These are phyloP conservation scores for Antheraea mylitta DNA, from an alignment of 1,140 invertebrate species.

Conservation along the genomic window DNA sequence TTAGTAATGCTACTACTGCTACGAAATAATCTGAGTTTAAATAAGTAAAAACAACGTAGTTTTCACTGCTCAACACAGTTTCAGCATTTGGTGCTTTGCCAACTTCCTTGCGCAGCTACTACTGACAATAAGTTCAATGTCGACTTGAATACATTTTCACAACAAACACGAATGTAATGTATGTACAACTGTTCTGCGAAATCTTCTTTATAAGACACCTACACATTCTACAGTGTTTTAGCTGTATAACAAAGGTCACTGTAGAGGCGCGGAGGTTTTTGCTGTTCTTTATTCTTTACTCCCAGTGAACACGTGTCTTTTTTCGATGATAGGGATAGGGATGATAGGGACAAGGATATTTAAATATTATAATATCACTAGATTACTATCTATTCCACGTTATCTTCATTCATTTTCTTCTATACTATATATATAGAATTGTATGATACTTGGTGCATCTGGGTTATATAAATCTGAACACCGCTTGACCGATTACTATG, in stretches of 20 bases:
- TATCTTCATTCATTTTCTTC: too few species aligned
- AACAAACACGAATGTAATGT: background rate
- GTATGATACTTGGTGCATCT: too few species aligned
- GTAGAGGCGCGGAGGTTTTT: conserved; percentile 60
- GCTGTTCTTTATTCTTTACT: conserved; percentile 41
- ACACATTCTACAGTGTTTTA: conserved; percentile 1
- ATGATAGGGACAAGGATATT: too few species aligned
- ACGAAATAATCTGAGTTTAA: background rate
- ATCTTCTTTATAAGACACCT: background rate
- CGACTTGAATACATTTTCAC: conserved; percentile 36
- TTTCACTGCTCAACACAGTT: conserved; percentile 15
- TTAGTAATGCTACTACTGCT: too few species aligned
- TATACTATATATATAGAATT: too few species aligned
- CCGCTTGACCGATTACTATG: too few species aligned
- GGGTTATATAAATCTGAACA: too few species aligned
- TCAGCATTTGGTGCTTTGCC: conserved; percentile 48
- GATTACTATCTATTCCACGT: too few species aligned
- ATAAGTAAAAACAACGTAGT: conserved; percentile 12
- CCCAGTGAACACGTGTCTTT: too few species aligned
- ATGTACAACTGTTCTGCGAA: background rate
- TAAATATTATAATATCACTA: too few species aligned
- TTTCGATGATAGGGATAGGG: too few species aligned
- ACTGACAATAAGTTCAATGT: conserved; percentile 54
- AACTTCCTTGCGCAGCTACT: conserved; percentile 39
- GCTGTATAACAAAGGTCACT: conserved; percentile 58